A percentile compares a stretch with the other conserved stretches of the same genome.
Conservation (phyloP, 2,113 vertebrate species). For the Gymnobelideus leadbeateri region DNA sequence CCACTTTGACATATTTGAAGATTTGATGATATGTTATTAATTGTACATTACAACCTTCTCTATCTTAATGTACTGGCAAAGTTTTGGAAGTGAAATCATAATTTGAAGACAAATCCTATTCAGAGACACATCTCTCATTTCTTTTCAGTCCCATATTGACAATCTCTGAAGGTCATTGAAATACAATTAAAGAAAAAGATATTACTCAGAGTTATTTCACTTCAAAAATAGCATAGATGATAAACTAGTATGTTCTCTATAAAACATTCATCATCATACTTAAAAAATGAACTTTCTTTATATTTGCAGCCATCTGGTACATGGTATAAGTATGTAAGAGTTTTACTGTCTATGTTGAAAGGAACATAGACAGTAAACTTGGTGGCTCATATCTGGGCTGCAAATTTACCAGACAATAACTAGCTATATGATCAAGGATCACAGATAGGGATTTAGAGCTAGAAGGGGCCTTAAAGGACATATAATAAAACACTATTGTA, state of each 20-base stretch:
- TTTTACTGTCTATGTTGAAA: neutral
- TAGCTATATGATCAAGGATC: neutral
- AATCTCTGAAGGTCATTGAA: neutral
- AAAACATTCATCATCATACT: neutral
- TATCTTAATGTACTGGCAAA: neutral
- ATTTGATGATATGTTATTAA: constrained; percentile 13
- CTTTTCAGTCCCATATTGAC: constrained; percentile 22
- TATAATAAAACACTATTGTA: neutral
- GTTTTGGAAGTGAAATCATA: constrained; percentile 26
- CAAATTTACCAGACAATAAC: neutral
- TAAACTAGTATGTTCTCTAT: constrained; percentile 7
- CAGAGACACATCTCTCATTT: neutral
- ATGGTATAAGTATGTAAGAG: neutral
- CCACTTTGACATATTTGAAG: constrained; percentile 9
- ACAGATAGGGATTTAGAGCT: neutral
- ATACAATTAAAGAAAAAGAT: constrained; percentile 5
- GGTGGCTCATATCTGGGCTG: neutral
- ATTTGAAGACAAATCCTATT: constrained; percentile 24
- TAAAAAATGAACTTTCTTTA: constrained; percentile 15
- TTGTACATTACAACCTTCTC: constrained; percentile 26
- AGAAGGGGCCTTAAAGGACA: neutral
- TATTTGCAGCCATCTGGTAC: constrained; percentile 12
- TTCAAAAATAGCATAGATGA: neutral
- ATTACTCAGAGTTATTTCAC: constrained; percentile 12
- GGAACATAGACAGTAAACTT: neutral